A percentile compares a stretch with the other conserved stretches of the same genome.
Conservation (phyloP, 2,888 invertebrate species). For the Automeris io region DNA sequence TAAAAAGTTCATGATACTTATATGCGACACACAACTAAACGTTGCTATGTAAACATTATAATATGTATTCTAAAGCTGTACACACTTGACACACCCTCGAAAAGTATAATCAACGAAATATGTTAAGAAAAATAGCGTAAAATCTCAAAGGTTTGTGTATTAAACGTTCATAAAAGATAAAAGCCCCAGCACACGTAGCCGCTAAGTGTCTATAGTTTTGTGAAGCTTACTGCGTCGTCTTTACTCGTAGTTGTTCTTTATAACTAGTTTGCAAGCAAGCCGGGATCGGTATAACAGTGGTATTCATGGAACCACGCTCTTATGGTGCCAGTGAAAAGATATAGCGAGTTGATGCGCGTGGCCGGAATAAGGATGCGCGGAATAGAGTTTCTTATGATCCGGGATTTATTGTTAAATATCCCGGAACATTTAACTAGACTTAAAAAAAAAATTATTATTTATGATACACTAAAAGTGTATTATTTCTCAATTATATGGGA, state of each 20-base stretch:
- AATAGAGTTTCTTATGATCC: conserved; percentile 38
- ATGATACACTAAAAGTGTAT: no score
- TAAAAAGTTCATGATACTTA: no score
- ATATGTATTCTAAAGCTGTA: no score
- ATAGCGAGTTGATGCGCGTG: conserved; percentile 47
- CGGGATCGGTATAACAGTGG: conserved; percentile 18
- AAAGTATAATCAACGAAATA: no score
- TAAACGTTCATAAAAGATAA: conserved; percentile 44
- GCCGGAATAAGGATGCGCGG: conserved; percentile 61
- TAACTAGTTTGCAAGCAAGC: conserved; percentile 55
- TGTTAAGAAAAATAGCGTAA: conserved; percentile 27
- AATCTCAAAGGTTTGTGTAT: conserved; percentile 41
- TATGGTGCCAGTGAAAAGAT: conserved; percentile 64
- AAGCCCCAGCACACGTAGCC: conserved; percentile 40
- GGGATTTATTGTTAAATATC: no score
- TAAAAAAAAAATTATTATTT: no score
- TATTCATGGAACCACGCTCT: conserved; percentile 30
- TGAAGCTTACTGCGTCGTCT: conserved; percentile 29
- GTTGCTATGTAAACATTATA: no score
- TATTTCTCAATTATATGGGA: no score
- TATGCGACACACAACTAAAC: no score
- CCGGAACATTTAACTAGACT: no score
- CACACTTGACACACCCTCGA: no score
- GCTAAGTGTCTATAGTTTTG: conserved; percentile 34
- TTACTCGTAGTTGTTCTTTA: conserved; percentile 53